Percentiles rank a stretch among this genome's conserved stretches.
Evolutionary conservation across 92 coral and sea anemone genomes (phyloP).

Genomic region (Siderastrea radians): DNA sequence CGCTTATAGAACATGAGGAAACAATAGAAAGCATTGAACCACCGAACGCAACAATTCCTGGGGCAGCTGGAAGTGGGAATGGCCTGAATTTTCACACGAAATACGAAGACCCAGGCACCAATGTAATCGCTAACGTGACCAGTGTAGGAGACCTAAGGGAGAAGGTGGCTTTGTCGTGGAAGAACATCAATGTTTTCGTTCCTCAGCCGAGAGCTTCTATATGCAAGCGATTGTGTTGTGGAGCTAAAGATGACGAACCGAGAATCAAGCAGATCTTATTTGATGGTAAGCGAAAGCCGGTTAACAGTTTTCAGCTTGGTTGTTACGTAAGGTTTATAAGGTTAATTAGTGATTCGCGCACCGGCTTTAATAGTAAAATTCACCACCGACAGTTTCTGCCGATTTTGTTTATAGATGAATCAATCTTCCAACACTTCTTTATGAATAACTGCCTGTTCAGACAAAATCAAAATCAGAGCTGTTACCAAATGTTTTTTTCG

Average conservation of each 20-base stretch:
- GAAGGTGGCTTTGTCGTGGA: constrained; percentile 83
- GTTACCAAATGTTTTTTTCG: too few species aligned
- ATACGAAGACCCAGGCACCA: constrained; percentile 40
- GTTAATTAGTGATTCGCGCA: neutral
- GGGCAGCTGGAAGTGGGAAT: constrained; percentile 8
- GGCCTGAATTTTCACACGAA: constrained; percentile 38
- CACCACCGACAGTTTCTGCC: neutral
- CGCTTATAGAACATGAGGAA: constrained; percentile 45
- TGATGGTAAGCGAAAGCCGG: constrained; percentile 71
- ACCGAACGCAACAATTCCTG: constrained; percentile 8
- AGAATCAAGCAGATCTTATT: constrained; percentile 85
- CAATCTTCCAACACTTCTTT: too few species aligned
- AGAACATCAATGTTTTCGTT: constrained; percentile 88
- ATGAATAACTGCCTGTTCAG: too few species aligned
- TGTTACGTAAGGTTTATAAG: neutral
- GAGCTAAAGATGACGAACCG: constrained; percentile 59
- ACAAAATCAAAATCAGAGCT: too few species aligned
- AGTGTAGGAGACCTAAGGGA: constrained; percentile 69
- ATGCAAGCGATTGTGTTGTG: constrained; percentile 79
- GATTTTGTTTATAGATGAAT: too few species aligned
- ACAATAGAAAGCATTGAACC: constrained; percentile 4
- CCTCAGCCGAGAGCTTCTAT: constrained; percentile 67
- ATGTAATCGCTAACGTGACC: constrained; percentile 72
- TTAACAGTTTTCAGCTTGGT: neutral
- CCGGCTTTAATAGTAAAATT: too few species aligned